A percentile compares a stretch with the other conserved stretches of the same genome.
Conservation (phyloP, 2,113 vertebrate species). For the Pongo pygmaeus region DNA sequence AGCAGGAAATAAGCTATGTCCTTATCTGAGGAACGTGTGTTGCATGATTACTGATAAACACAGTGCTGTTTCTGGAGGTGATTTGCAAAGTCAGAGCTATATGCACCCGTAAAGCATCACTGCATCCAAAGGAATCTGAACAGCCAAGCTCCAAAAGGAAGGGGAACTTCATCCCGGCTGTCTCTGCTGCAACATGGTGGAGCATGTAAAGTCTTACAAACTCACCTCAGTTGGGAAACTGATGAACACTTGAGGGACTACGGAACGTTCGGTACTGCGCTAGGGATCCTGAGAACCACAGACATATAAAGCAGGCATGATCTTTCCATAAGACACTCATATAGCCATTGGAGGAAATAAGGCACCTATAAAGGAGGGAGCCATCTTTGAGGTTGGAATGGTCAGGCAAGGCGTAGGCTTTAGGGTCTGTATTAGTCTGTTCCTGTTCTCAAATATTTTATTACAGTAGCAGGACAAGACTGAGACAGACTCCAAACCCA, state of each 20-base stretch:
- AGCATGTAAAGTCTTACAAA: background rate
- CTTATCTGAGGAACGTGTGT: constrained; percentile 48
- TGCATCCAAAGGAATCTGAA: background rate
- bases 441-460: background rate
- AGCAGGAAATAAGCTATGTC: background rate
- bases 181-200: background rate
- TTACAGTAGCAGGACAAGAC: too few species aligned
- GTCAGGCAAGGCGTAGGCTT: background rate
- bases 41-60: constrained; percentile 49
- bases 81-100: constrained; percentile 55
- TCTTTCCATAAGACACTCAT: background rate
- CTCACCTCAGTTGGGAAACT: background rate
- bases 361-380: background rate
- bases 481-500: too few species aligned
- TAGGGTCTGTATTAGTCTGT: background rate
- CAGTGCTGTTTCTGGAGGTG: background rate
- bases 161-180: background rate
- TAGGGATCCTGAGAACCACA: background rate
- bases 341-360: background rate
- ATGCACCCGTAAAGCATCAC: background rate
- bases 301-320: background rate
- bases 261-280: accelerated
- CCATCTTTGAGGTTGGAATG: background rate
- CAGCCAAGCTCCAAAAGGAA: background rate
- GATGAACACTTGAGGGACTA: background rate